Evolutionary conservation across 2,113 vertebrate genomes (phyloP).

Genomic region (Castor canadensis): DNA sequence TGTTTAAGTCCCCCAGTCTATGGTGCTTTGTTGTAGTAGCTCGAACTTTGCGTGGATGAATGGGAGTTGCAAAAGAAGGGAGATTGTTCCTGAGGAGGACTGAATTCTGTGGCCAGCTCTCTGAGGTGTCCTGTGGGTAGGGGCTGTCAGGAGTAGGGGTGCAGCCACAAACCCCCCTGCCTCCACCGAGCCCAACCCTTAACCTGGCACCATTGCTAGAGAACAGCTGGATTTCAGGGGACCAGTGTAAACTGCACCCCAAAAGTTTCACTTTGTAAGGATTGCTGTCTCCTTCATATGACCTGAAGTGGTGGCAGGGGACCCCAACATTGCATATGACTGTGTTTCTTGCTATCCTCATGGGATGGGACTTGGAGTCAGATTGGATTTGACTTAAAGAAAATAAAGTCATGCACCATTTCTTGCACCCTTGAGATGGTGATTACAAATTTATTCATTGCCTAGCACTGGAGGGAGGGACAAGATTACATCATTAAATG

Average conservation of each 20-base stretch:
- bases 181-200: background rate
- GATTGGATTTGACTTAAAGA: conserved; percentile 29
- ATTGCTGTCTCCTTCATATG: background rate
- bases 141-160: background rate
- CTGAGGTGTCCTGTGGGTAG: background rate
- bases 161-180: rapidly evolving
- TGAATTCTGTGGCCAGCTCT: background rate
- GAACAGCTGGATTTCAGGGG: background rate
- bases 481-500: background rate
- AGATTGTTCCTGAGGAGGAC: background rate
- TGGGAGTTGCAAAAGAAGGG: background rate
- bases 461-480: background rate
- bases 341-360: background rate
- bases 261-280: background rate
- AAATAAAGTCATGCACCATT: conserved; percentile 47
- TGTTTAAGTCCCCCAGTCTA: too few species aligned
- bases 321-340: background rate
- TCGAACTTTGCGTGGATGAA: too few species aligned
- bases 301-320: background rate
- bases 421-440: background rate
- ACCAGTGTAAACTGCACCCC: background rate
- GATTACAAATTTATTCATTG: background rate
- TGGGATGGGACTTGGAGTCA: background rate
- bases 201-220: too few species aligned
- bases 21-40: too few species aligned